Base-by-base conservation (phyloP, 2,797 vertebrate species). In the Caiman crocodilus region DNA sequence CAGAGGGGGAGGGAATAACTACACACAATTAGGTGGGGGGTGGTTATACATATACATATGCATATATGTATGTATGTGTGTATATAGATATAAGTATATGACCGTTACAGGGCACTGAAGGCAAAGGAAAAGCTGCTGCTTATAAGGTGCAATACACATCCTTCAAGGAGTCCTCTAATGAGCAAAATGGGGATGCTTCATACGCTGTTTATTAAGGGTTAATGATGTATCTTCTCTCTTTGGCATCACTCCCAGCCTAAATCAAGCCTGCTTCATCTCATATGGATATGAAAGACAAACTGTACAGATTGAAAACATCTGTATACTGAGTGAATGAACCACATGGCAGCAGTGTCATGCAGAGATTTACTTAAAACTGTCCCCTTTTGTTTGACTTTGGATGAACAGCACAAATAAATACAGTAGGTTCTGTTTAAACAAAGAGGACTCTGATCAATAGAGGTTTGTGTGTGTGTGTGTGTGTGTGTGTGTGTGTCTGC, bases 241-340 rank as follows among this genome's bases (percentile, higher is more conserved):
- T 99, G 98, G 99, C 98, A 97, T 93, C 84, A 82, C 96, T 98
- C 98, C 98, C 98, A 97, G 98, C 97, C 96, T 84, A 97, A 98
- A 98, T 97, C 98, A 98, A 97, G 97, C 96, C 98, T 98, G 98
- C 97, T 98, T 98, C 98, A 97, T 98, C 98, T 98, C 95, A 97
- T 96, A 98, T 98, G 98, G 97, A 97, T 98, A 92, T 92, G 97
- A 97, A 98, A 98, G 98, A 98, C 97, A 98, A 98, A 98, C 97
- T 97, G 97, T 96, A 97, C 97, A 98, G 98, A 98, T 98, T 98
- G 97, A 96, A 98, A 99, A 98, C 98, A 99, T 98, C 98, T 99
- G 98, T 98, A 97, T 95, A 90, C 93, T 35, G 95, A 97, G 97
- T 90, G 96, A 97, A 96, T 94, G 97, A 97, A 97, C 96, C 97